Conservation (phyloP, 2,113 vertebrate genomes). For the Cardinalis cardinalis region DNA sequence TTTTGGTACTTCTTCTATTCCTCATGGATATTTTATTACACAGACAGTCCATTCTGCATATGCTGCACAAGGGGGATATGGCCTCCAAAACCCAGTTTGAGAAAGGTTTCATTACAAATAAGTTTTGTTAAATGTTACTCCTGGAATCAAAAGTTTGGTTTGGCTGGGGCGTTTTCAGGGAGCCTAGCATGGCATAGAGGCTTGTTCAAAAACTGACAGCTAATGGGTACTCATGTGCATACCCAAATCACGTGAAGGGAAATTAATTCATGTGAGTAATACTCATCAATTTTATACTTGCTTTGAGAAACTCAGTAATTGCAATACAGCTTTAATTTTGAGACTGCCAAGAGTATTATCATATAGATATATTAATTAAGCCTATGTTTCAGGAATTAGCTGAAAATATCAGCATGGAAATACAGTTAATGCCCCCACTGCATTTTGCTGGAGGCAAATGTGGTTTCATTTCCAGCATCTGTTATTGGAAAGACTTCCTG, state of each 20-base stretch:
- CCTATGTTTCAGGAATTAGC: neutral
- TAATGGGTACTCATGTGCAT: neutral
- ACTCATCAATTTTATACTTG: neutral
- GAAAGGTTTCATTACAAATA: neutral
- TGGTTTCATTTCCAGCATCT: neutral
- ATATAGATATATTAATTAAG: neutral
- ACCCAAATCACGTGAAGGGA: neutral
- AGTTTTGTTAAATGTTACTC: neutral
- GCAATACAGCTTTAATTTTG: neutral
- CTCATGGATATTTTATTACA: neutral
- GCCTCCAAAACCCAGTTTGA: neutral
- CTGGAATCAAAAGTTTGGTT: neutral
- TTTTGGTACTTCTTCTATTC: neutral
- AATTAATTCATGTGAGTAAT: neutral
- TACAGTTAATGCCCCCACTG: neutral
- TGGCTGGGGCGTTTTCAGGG: neutral
- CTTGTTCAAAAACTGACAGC: neutral
- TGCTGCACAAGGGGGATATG: accelerated
- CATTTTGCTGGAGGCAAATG: neutral
- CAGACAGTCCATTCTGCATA: neutral
- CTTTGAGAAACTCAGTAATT: neutral
- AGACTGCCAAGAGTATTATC: neutral
- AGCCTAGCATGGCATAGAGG: neutral
- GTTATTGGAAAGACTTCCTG: neutral
- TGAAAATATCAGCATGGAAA: neutral